Conservation (phyloP, 2,888 invertebrate genomes). For the Rhimphoctona megacephalus region DNA sequence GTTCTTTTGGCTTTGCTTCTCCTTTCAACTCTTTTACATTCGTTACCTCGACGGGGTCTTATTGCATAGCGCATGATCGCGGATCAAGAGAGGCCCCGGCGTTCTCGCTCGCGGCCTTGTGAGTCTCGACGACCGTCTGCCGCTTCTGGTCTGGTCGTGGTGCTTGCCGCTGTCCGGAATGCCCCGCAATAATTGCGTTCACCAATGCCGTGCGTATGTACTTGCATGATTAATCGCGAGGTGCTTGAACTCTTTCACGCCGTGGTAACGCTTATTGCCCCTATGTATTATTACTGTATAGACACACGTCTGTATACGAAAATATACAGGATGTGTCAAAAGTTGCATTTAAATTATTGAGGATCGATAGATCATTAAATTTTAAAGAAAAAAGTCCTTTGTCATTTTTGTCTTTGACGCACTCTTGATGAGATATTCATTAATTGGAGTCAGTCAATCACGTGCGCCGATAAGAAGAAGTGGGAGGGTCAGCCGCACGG, state of each 20-base stretch:
- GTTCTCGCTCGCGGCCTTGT: conserved; percentile 61
- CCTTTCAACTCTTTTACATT: conserved; percentile 54
- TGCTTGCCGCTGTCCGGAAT: conserved; percentile 61
- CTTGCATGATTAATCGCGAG: conserved; percentile 69
- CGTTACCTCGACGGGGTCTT: conserved; percentile 66
- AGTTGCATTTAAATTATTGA: background rate
- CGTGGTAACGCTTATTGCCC: conserved; percentile 29
- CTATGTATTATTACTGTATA: conserved; percentile 19
- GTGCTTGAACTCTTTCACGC: conserved; percentile 68
- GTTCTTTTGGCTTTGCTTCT: conserved; percentile 4
- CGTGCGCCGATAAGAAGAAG: background rate
- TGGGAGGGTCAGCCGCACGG: too few relatives aligned
- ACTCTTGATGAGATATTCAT: background rate
- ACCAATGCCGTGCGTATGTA: conserved; percentile 64
- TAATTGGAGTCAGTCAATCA: background rate
- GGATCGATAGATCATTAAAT: background rate
- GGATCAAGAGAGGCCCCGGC: conserved; percentile 57
- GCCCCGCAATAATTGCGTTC: conserved; percentile 71
- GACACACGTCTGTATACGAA: conserved; percentile 1
- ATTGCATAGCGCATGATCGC: conserved; percentile 67
- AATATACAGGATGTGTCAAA: conserved; percentile 19
- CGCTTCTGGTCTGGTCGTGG: conserved; percentile 66
- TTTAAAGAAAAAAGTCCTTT: background rate
- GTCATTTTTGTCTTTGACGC: background rate
- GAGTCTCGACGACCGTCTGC: conserved; percentile 70